Evolutionary conservation across 2,888 invertebrate genomes (phyloP), one percentile per base, ranked within the genome.

Genomic region (Neocrepidodera transversa): DNA sequence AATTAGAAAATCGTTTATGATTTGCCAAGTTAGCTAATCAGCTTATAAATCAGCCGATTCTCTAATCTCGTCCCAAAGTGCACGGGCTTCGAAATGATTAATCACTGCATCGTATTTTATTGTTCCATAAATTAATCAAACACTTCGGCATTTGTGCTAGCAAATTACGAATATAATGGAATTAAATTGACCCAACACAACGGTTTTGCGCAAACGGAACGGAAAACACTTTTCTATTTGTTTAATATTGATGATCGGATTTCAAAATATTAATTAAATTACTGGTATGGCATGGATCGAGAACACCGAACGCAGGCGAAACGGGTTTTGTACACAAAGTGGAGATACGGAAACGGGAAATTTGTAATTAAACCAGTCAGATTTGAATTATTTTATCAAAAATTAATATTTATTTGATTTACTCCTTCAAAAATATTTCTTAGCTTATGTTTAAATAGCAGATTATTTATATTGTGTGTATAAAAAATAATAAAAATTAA

Each of bases 121-220:
- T 63, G 60, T 43, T 58, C 47, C 40, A 58, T 58, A 60, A 63
- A 63, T 63, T 58, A 58, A 63, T 63, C 63, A 55, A 63, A 63
- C 43, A 54, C 48, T 52, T 35, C 38, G 30, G 48, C 30, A 50
- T 50, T 42, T 60, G 47, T 17, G 55, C 38, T 51, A 47, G 49
- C 50, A 47, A 55, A 60, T 47, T 60, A 23, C 32, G 49, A 59
- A 58, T 54, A 26, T 50, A 54, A 54, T 50, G 43, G 49, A 59
- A 51, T 60, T 47, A 38, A 50, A 43, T n/a, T 7, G 17, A 45
- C 45, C 26, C 14, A 10, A 26, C n/a, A n/a, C n/a, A n/a, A n/a
- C n/a, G 5, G 28, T 26, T 45, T 45, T 45, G 14, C 45, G 13
- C 26, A 28, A 38, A 38, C 38, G 38, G 38, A 38, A 8, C 38